Conservation (phyloP, 2,888 invertebrate species). For the Cosmopolites sordidus region DNA sequence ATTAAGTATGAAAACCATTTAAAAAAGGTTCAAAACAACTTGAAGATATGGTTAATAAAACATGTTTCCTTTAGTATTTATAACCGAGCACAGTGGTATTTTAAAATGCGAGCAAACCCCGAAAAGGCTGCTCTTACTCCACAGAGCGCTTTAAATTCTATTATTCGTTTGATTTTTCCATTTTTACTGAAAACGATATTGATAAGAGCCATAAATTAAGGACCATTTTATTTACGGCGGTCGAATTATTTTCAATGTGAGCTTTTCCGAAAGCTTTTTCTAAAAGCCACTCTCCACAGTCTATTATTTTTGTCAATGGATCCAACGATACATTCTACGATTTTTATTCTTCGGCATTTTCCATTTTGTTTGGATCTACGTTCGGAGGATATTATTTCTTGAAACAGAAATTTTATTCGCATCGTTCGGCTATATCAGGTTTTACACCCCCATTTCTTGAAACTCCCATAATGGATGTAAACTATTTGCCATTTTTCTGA, state of each 20-base stretch:
- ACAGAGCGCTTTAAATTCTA: constrained; percentile 14
- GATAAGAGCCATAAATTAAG: constrained; percentile 17
- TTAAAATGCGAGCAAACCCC: too few relatives aligned
- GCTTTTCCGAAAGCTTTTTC: constrained; percentile 11
- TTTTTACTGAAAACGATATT: constrained; percentile 14
- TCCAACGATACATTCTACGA: neutral
- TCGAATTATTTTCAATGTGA: constrained; percentile 10
- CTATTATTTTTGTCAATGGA: constrained; percentile 11
- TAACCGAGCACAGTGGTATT: too few relatives aligned
- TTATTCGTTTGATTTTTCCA: constrained; percentile 12
- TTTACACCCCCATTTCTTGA: too few relatives aligned
- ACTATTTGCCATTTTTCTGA: too few relatives aligned
- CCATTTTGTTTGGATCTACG: neutral
- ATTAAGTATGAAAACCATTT: too few relatives aligned
- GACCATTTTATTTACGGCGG: constrained; percentile 12
- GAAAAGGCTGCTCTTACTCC: too few relatives aligned
- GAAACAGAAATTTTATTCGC: neutral
- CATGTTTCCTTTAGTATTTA: too few relatives aligned
- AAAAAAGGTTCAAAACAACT: too few relatives aligned
- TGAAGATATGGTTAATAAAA: too few relatives aligned
- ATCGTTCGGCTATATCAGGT: too few relatives aligned
- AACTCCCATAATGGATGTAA: too few relatives aligned
- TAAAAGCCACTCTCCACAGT: constrained; percentile 9
- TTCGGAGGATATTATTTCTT: too few relatives aligned
- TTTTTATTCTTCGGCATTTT: neutral